Evolutionary conservation across 2,797 vertebrate species (phyloP), one percentile per base, ranked within the genome.

Genomic region (Lophius americanus): DNA sequence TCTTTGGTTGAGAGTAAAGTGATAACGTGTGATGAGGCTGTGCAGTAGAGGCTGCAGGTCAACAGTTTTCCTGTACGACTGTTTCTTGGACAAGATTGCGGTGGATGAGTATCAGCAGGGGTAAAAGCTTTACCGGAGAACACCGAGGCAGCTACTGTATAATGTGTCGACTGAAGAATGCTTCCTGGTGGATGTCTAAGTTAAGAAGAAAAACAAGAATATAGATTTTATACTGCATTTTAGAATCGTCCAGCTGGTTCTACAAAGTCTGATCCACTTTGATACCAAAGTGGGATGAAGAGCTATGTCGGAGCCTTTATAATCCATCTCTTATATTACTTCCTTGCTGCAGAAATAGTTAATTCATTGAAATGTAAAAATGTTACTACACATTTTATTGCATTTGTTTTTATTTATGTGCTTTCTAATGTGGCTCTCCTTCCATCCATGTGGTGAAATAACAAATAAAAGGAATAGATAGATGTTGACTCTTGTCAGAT

Each of bases 71-170:
- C n/a, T 23, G 12, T 4, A 35, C 11, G 32, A 53, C 37, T 66
- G 46, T 23, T 44, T 23, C 46, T 64, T 62, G 13, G 4, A 46
- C 57, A 52, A 70, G 70, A 71, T 48, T 76, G 56, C 69, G 37
- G 51, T 35, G 13, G 44, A 48, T 9, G 36, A 75, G 57, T 60
- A 71, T 89, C 57, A 71, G 38, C 44, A 43, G 60, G 7, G 10
- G 5, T 70, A 47, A 81, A 64, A 77, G 60, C 64, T 65, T 52
- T 41, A 53, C 47, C 65, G 33, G 13, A 8, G 48, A 73, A 79
- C 35, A 64, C 6, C 8, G 36, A 55, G 55, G 43, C 39, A 58
- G 14, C 61, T 50, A 61, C 14, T 36, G 48, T 53, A 8, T 35
- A 57, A 12, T 14, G 23, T 7, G 47, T 8, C 54, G 23, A 60